Evolutionary conservation across 2,888 invertebrate species (phyloP).

Genomic region (Strigamia transsilvanica): DNA sequence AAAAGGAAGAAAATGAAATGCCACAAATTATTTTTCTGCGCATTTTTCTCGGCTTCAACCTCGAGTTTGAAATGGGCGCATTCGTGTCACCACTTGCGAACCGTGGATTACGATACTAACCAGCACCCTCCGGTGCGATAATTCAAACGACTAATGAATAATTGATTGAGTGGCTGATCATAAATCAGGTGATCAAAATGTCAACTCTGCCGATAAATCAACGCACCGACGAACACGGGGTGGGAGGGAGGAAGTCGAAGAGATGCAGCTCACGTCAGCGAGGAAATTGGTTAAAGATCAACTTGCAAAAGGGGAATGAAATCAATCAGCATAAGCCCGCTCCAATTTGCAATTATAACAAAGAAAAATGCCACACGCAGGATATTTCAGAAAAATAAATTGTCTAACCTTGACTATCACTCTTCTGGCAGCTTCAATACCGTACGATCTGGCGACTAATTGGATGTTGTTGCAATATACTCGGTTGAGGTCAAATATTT

Average conservation of each 20-base stretch:
- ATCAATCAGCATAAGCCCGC: constrained; percentile 10
- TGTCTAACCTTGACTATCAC: constrained; percentile 80
- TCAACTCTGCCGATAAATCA: constrained; percentile 43
- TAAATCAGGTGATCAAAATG: constrained; percentile 41
- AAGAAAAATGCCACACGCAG: constrained; percentile 1
- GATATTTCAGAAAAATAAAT: background rate
- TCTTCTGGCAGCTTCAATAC: constrained; percentile 93
- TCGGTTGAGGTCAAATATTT: constrained; percentile 79
- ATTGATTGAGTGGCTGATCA: constrained; percentile 49
- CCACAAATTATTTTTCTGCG: constrained; percentile 28
- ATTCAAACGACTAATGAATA: constrained; percentile 48
- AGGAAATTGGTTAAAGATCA: constrained; percentile 40
- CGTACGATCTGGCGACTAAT: constrained; percentile 86
- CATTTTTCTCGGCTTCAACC: constrained; percentile 7
- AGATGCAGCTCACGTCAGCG: constrained; percentile 14
- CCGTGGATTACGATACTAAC: constrained; percentile 27
- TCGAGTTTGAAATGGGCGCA: background rate
- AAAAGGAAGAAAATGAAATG: constrained; percentile 24
- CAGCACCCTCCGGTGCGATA: constrained; percentile 37
- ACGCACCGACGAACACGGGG: constrained; percentile 16
- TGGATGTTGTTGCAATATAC: constrained; percentile 95
- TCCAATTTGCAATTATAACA: constrained; percentile 27
- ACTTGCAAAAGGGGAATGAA: constrained; percentile 14
- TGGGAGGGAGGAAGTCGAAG: background rate
- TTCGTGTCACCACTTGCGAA: constrained; percentile 33